Conservation (phyloP, 2,888 invertebrate genomes). For the Bellardia bayeri region DNA sequence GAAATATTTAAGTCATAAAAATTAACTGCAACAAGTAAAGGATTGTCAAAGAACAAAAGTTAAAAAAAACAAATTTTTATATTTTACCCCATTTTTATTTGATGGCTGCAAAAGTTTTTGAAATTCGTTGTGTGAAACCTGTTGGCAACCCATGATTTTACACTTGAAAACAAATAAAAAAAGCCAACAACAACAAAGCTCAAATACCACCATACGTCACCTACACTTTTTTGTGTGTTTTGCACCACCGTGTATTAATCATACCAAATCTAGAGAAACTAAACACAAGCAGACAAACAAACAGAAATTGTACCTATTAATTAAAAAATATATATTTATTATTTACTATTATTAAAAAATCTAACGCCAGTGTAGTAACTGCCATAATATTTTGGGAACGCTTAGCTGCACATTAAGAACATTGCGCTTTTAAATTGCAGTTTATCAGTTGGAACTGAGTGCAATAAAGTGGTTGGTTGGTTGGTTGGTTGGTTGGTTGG, state of each 20-base stretch:
- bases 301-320: conserved; percentile 34
- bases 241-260: neutral
- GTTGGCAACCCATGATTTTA: conserved; percentile 56
- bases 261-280: conserved; percentile 5
- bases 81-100: neutral
- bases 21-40: neutral
- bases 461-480: conserved; percentile 52
- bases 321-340: neutral
- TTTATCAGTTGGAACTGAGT: conserved; percentile 60
- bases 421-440: conserved; percentile 67
- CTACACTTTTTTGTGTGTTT: conserved; percentile 34
- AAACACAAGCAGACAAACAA: conserved; percentile 5
- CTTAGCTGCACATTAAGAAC: conserved; percentile 70
- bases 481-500: conserved; percentile 19
- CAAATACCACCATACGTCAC: conserved; percentile 22
- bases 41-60: neutral
- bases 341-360: conserved; percentile 2
- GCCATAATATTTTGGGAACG: conserved; percentile 57
- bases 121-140: conserved; percentile 46
- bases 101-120: neutral
- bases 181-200: conserved; percentile 56
- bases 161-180: conserved; percentile 66
- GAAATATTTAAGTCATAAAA: neutral
- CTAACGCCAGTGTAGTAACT: conserved; percentile 4
- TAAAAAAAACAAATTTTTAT: neutral